phyloP scores from a whole-genome alignment of 2,797 vertebrate genomes.

The Lindbergichthys nudifrons region DNA sequence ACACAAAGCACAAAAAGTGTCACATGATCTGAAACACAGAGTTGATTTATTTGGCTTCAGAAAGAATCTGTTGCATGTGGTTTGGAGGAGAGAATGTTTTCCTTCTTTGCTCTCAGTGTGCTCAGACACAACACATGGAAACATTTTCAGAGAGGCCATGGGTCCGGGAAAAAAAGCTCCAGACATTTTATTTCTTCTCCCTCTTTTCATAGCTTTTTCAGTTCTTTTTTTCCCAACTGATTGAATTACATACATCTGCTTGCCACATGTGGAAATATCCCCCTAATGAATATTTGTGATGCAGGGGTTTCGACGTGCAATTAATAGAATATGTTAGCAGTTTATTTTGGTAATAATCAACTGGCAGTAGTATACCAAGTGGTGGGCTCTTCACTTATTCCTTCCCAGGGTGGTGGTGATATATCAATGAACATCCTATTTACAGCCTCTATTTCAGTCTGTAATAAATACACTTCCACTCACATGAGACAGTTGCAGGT shows the following conservation, averaged over 20 bases:
- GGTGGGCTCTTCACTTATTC: slow-evolving; percentile 31
- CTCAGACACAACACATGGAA: slow-evolving; percentile 84
- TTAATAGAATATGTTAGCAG: slow-evolving; percentile 50
- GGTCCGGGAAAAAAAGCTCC: slow-evolving; percentile 67
- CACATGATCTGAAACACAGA: slow-evolving; percentile 82
- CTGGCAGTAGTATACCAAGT: slow-evolving; percentile 15
- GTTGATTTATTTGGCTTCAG: slow-evolving; percentile 84
- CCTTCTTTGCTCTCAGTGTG: slow-evolving; percentile 75
- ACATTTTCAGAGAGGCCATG: slow-evolving; percentile 82
- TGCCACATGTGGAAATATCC: slow-evolving; percentile 72
- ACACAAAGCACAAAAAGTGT: slow-evolving; percentile 83
- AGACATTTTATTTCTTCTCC: slow-evolving; percentile 81
- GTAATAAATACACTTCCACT: slow-evolving; percentile 82
- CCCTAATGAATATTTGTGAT: slow-evolving; percentile 66
- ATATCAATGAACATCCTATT: slow-evolving; percentile 74
- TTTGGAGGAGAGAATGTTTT: slow-evolving; percentile 82
- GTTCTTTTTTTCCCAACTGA: slow-evolving; percentile 54
- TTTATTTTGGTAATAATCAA: slow-evolving; percentile 48
- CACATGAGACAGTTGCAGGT: slow-evolving; percentile 82
- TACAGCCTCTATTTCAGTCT: slow-evolving; percentile 70
- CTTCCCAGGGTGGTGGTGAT: slow-evolving; percentile 34
- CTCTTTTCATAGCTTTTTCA: slow-evolving; percentile 71
- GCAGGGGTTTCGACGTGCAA: slow-evolving; percentile 23
- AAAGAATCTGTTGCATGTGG: slow-evolving; percentile 84
- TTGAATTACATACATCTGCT: slow-evolving; percentile 82